Conservation (phyloP, 2,797 vertebrate species). For the Ara ararauna region DNA sequence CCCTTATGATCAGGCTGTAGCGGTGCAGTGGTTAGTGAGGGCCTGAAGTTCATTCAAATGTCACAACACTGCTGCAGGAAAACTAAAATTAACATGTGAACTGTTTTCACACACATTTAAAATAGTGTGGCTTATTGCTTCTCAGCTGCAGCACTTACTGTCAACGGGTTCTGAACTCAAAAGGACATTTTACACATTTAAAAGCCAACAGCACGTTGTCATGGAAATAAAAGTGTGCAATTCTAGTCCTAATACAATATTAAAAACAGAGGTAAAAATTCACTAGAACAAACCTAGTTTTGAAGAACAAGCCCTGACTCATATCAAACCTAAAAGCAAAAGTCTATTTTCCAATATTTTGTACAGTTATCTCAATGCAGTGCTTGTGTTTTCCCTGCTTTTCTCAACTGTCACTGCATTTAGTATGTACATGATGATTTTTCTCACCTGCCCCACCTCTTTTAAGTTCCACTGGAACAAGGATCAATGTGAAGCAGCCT, state of each 20-base stretch:
- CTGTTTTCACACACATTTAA: slow-evolving; percentile 44
- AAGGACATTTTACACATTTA: slow-evolving; percentile 25
- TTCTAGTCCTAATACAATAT: background rate
- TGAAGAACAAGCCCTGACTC: background rate
- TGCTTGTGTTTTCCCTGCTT: background rate
- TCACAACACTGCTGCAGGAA: background rate
- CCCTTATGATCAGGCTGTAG: background rate
- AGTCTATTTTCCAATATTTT: background rate
- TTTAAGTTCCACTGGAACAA: background rate
- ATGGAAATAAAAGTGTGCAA: slow-evolving; percentile 6
- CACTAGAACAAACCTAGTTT: background rate
- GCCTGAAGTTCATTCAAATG: background rate
- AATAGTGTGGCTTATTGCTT: slow-evolving; percentile 51
- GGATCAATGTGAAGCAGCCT: background rate
- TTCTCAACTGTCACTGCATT: background rate
- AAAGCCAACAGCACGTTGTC: slow-evolving; percentile 28
- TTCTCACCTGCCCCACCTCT: background rate
- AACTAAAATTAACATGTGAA: slow-evolving; percentile 23
- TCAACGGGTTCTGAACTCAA: slow-evolving; percentile 46
- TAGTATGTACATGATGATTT: background rate
- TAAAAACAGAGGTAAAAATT: background rate
- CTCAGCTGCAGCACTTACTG: slow-evolving; percentile 26
- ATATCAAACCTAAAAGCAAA: background rate
- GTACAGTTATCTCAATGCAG: background rate
- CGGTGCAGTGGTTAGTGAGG: background rate